Evolutionary conservation across 2,797 vertebrate species (phyloP).

Genomic region (Gymnoscopelus braueri): DNA sequence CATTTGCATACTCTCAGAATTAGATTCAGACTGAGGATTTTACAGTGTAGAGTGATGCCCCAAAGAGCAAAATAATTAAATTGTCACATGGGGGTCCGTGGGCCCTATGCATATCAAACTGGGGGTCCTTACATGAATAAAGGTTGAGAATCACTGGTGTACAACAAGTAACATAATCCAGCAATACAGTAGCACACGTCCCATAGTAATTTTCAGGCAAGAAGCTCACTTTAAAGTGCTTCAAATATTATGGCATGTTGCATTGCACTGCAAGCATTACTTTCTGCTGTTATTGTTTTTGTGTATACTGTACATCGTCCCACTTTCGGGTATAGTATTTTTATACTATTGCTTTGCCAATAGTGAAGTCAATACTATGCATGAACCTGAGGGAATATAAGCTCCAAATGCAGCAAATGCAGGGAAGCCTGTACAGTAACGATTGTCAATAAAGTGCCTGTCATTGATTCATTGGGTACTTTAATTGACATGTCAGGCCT

Average conservation of each 20-base stretch:
- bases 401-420: slow-evolving; percentile 68
- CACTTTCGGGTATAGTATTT: slow-evolving; percentile 64
- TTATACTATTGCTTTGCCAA: slow-evolving; percentile 81
- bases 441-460: slow-evolving; percentile 61
- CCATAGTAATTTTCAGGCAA: slow-evolving; percentile 36
- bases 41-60: no score
- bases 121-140: no score
- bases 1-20: no score
- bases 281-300: slow-evolving; percentile 58
- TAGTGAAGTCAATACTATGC: slow-evolving; percentile 73
- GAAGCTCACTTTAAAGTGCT: slow-evolving; percentile 39
- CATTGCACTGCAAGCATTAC: slow-evolving; percentile 27
- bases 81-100: no score
- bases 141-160: no score
- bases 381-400: slow-evolving; percentile 64
- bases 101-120: no score
- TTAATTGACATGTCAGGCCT: slow-evolving; percentile 46
- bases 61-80: no score
- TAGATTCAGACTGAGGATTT: no score
- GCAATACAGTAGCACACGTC: slow-evolving; percentile 19
- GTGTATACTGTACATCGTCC: slow-evolving; percentile 57
- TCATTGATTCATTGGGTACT: slow-evolving; percentile 52
- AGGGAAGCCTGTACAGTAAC: slow-evolving; percentile 54
- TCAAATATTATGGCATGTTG: slow-evolving; percentile 52
- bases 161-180: slow-evolving; percentile 25